Percentiles rank a stretch among this genome's conserved stretches.
Conservation (phyloP, 2,113 vertebrate genomes). For the Bettongia penicillata region DNA sequence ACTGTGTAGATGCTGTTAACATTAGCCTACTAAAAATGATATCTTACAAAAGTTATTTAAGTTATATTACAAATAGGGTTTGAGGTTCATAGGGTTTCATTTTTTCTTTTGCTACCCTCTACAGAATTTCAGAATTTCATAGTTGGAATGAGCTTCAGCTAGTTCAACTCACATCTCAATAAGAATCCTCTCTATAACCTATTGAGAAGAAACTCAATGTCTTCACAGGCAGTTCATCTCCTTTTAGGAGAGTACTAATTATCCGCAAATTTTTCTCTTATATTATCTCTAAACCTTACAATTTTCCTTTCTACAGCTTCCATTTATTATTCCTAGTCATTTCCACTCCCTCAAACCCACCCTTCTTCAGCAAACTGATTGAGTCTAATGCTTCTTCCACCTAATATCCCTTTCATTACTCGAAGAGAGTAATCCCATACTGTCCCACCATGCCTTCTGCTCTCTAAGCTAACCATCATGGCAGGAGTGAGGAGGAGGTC, state of each 20-base stretch:
- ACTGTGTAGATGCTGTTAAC: neutral
- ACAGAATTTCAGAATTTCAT: neutral
- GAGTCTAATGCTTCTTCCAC: neutral
- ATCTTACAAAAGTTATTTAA: neutral
- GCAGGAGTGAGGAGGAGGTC: too few relatives aligned
- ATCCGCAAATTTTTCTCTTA: neutral
- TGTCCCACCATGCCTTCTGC: neutral
- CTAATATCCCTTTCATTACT: neutral
- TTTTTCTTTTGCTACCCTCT: neutral
- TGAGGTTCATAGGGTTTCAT: neutral
- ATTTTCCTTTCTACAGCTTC: neutral
- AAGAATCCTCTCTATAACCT: neutral
- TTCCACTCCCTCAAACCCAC: neutral
- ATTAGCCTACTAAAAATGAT: neutral
- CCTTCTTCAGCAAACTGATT: neutral
- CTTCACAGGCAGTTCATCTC: neutral
- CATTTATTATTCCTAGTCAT: neutral
- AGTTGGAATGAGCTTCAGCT: neutral
- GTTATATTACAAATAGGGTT: neutral
- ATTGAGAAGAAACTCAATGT: neutral
- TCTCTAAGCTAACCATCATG: neutral
- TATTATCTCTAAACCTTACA: neutral
- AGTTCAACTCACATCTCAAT: neutral
- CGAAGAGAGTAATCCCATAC: neutral
- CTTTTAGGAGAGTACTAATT: neutral